These are phyloP conservation scores for Alloplasta piceator DNA, from an alignment of 2,888 invertebrate genomes.

Conservation along the genomic window DNA sequence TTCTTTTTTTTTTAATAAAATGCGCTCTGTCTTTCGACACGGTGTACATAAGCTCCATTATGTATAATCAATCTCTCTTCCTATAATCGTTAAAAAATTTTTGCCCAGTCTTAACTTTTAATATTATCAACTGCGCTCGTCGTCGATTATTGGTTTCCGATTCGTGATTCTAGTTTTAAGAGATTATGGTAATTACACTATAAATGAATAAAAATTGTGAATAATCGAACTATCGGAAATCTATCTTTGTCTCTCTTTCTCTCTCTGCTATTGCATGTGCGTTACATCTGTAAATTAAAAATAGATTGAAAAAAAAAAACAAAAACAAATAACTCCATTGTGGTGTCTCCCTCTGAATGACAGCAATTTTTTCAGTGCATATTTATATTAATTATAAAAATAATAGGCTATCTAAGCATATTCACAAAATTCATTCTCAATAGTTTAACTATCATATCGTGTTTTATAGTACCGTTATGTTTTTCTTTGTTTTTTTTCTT, in stretches of 20 bases:
- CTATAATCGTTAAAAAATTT: constrained; percentile 52
- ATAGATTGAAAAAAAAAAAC: constrained; percentile 13
- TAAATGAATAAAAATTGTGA: constrained; percentile 62
- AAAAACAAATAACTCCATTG: constrained; percentile 9
- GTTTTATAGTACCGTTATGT: constrained; percentile 55
- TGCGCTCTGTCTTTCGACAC: constrained; percentile 67
- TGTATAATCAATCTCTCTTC: constrained; percentile 54
- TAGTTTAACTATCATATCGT: constrained; percentile 62
- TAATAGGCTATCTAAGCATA: constrained; percentile 63
- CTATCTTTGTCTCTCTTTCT: constrained; percentile 23
- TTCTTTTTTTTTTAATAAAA: constrained; percentile 66
- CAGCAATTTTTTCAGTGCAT: constrained; percentile 43
- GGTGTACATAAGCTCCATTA: constrained; percentile 71
- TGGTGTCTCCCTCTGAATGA: constrained; percentile 36
- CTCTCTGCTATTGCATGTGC: constrained; percentile 49
- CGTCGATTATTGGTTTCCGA: constrained; percentile 1
- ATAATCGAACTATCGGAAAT: constrained; percentile 52
- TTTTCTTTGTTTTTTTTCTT: constrained; percentile 5
- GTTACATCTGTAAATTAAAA: constrained; percentile 42
- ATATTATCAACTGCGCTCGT: constrained; percentile 37
- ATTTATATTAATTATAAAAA: constrained; percentile 64
- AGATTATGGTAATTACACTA: constrained; percentile 60
- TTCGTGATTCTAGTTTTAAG: constrained; percentile 41
- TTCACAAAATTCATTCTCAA: constrained; percentile 65
- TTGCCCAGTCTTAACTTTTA: constrained; percentile 40